Evolutionary conservation across 2,113 vertebrate species (phyloP), one percentile per base, ranked within the genome.

Genomic region (Aphyosemion australe): DNA sequence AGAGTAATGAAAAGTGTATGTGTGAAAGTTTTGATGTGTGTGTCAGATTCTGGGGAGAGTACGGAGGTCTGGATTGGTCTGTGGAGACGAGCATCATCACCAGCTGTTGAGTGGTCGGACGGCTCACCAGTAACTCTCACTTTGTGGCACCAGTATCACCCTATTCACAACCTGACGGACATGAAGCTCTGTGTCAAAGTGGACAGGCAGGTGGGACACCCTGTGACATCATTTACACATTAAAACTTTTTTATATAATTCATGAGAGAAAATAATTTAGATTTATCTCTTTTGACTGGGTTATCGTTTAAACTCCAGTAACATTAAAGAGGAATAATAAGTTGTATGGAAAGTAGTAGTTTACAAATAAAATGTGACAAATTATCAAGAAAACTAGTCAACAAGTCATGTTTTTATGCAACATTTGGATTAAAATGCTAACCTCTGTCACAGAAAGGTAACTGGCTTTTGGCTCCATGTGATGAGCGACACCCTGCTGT

Each of bases 51-150:
- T 86, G 93, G 92, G 76, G 91, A 92, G 51, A 80, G 88, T 16
- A 81, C 71, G 9, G 94, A 94, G 75, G 85, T 92, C 5, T 99
- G 97, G 96, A 96, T 96, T 71, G 96, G 97, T 55, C 92, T 98
- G 59, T 88, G 85, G 82, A 95, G 86, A 79, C 91, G 37, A 52
- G 85, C 62, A 0, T 87, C 89, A 2, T 84, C 76, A 2, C 69
- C 87, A 49, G 68, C 73, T 37, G 96, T 98, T 52, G 80, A 93
- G 81, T 99, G 96, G 96, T 94, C 94, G 18, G 94, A 94, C 64
- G 84, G 90, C 20, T 94, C 92, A 7, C 76, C 91, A 1, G 92
- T 95, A 32, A 91, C 87, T 63, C 90, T 97, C 67, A 96, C 95
- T 45, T 89, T 91, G 41, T 99, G 96, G 96, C 82, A 96, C 66